phyloP scores from a whole-genome alignment of 1,140 invertebrate genomes.

The Sipha flava region DNA sequence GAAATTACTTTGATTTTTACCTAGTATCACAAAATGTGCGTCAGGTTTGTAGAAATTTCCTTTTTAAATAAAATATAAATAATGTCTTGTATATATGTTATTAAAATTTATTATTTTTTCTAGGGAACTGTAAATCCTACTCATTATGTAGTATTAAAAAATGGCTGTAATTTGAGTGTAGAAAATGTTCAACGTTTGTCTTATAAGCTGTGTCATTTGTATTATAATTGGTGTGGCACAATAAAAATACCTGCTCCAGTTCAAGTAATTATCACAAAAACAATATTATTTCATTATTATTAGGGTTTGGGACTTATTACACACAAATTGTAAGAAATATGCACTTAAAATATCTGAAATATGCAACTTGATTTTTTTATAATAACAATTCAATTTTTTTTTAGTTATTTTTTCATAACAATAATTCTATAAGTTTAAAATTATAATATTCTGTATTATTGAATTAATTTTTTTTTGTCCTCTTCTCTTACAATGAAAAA shows the following conservation, averaged over 20 bases:
- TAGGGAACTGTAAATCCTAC: constrained; percentile 75
- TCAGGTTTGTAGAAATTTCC: not conserved
- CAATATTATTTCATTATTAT: too few species aligned
- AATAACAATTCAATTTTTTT: too few species aligned
- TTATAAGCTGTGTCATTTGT: constrained; percentile 74
- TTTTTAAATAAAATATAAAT: not conserved
- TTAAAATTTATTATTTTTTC: not conserved
- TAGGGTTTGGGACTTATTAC: too few species aligned
- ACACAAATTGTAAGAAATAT: too few species aligned
- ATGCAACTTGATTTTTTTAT: too few species aligned
- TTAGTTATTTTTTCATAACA: too few species aligned
- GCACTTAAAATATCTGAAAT: too few species aligned
- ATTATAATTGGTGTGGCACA: constrained; percentile 75
- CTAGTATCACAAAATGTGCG: constrained; percentile 65
- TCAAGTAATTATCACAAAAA: constrained; percentile 49
- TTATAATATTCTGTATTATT: too few species aligned
- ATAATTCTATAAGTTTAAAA: too few species aligned
- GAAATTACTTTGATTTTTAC: constrained; percentile 64
- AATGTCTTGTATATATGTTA: not conserved
- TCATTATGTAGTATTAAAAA: constrained; percentile 66
- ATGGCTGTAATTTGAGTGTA: constrained; percentile 51
- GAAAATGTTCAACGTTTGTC: constrained; percentile 65
- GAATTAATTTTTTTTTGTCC: too few species aligned
- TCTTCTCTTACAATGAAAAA: too few species aligned
- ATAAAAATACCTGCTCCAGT: constrained; percentile 75